Conservation (phyloP, 2,797 vertebrate species). For the Onychomys leucogaster region DNA sequence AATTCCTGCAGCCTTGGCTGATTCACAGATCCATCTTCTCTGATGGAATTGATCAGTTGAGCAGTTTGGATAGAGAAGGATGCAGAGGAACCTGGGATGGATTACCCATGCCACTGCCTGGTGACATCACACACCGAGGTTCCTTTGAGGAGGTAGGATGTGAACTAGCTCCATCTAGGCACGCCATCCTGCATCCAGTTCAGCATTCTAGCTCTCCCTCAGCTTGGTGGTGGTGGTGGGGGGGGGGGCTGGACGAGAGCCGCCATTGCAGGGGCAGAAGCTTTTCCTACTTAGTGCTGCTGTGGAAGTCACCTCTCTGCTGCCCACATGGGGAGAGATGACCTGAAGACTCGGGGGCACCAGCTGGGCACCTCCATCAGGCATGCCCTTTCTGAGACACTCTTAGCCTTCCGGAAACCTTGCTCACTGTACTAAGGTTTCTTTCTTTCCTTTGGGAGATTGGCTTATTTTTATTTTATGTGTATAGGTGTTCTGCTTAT, state of each 20-base stretch:
- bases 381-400: no score
- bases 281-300: background rate
- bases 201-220: background rate
- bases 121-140: background rate
- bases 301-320: background rate
- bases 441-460: background rate
- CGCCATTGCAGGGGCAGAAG: background rate
- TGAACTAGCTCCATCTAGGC: background rate
- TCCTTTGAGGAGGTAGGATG: background rate
- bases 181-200: accelerated
- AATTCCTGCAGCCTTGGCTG: background rate
- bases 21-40: background rate
- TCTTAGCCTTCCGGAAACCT: no score
- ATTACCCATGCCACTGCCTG: background rate
- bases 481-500: background rate
- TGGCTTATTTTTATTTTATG: background rate
- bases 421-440: background rate
- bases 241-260: background rate
- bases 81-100: background rate
- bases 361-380: background rate
- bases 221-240: no score
- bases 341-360: background rate
- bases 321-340: background rate
- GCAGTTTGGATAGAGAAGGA: background rate
- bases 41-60: background rate